Base-by-base conservation (phyloP, 2,113 vertebrate genomes). In the Cyphomyrus plagiostoma region DNA sequence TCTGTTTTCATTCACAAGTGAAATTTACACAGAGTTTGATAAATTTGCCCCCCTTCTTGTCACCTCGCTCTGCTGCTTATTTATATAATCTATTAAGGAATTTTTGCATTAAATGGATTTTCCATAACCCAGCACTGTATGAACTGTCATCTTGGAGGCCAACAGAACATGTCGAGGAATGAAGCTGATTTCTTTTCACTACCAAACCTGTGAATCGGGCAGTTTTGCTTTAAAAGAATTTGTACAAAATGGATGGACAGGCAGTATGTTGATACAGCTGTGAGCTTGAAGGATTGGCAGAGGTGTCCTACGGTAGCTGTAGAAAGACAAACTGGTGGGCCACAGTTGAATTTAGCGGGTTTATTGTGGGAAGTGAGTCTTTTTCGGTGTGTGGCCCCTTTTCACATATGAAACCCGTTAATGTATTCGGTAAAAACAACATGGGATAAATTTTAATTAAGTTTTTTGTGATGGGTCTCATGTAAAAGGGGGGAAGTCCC, bases 281-380 rank as follows among this genome's bases (percentile, higher is more conserved):
- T 87, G 62, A 53, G 48, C 46, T 62, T 23, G 23, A 7, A 21
- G 23, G 66, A 23, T 23, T 82, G 39, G 26, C 30, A 42, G 74
- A 35, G 48, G 42, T 56, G 48, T 45, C 88, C 35, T n/a, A 84
- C 11, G 45, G 87, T 53, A 85, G 90, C 77, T 90, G 50, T 19
- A 26, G 15, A 62, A 19, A 26, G 42, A 46, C 11, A n/a, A n/a
- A 3, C 26, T 9, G 13, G 26, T 49, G 42, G 26, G 42, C 49
- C 50, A 53, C 15, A 19, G 50, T 53, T 53, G 50, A 4, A 53
- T 4, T 21, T 56, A 7, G 53, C 1, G 19, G 53, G 53, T 56
- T 56, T 56, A 19, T 53, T 6, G 53, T 56, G 19, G 53, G 19
- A 56, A 21, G 53, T 21, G 53, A 21, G 19, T 56, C 19, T 56